Evolutionary conservation across 2,888 invertebrate genomes (phyloP), one percentile per base, ranked within the genome.

Genomic region (Conchocele bisecta): DNA sequence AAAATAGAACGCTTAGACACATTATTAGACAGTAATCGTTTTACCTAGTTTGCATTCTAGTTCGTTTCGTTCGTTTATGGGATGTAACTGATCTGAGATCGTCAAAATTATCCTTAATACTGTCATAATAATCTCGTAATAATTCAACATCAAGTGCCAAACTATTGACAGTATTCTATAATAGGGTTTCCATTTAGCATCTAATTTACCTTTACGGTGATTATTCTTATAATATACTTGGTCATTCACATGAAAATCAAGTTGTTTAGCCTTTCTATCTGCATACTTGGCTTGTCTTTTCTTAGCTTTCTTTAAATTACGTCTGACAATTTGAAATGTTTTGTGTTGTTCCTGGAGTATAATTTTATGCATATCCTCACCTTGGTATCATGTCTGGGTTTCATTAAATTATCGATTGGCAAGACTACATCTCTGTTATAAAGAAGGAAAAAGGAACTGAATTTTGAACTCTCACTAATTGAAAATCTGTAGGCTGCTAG

Each of bases 261-360:
- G 41, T 9, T 65, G 51, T 33, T 61, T 60, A 17, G 57, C 51
- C 11, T 54, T 64, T 22, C 50, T 63, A 44, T 79, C 48, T 3
- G 48, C 60, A 46, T 74, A 56, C 46, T 61, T 56, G 3, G 39
- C 54, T 41, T 66, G 59, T 57, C 60, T 63, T 29, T 51, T 22
- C 29, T 61, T 66, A 9, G 75, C 56, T n/a, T 65, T 37, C 20
- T 53, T 66, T 5, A 61, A 24, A 31, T 71, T 39, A 20, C 42
- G 22, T 28, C 65, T 57, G 2, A 67, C 73, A 9, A 31, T 41
- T 3, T 65, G 22, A 44, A 79, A 73, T 6, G 64, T 17, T 22
- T 46, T 73, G 33, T 79, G 75, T 56, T 70, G 66, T 48, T 77
- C 37, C 58, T 75, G 51, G 26, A 75, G 33, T 13, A 66, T 63